These are phyloP conservation scores for Perca fluviatilis DNA, from an alignment of 2,113 vertebrate genomes.

Conservation along the genomic window DNA sequence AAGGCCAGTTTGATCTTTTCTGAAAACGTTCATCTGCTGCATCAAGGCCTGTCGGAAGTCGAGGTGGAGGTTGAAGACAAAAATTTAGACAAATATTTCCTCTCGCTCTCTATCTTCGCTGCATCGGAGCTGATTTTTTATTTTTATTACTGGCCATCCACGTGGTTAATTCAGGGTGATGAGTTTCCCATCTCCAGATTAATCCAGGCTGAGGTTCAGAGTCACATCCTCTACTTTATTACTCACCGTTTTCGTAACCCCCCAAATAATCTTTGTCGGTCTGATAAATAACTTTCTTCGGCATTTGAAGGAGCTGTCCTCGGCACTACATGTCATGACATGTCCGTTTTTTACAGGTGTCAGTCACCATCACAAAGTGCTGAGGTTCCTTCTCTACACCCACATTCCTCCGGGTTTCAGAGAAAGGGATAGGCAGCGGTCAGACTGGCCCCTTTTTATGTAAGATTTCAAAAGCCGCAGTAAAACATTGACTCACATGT, in stretches of 20 bases:
- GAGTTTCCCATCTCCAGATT: neutral
- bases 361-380: conserved; percentile 30
- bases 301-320: neutral
- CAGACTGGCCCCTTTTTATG: conserved; percentile 4
- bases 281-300: too few relatives aligned
- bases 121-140: too few relatives aligned
- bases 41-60: conserved; percentile 15
- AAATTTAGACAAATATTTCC: conserved; percentile 55
- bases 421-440: conserved; percentile 2
- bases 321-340: conserved; percentile 37
- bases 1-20: neutral
- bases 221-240: neutral
- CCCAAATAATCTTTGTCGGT: too few relatives aligned
- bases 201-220: neutral
- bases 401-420: conserved; percentile 68
- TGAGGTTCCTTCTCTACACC: conserved; percentile 24
- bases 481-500: conserved; percentile 32
- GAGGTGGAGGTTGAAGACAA: conserved; percentile 16
- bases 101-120: neutral
- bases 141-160: neutral
- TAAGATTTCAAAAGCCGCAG: neutral
- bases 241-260: conserved; percentile 4
- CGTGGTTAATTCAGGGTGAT: neutral
- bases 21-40: neutral
- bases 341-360: conserved; percentile 33